Evolutionary conservation across 2,888 invertebrate genomes (phyloP).

Genomic region (Synergus laeviventris): DNA sequence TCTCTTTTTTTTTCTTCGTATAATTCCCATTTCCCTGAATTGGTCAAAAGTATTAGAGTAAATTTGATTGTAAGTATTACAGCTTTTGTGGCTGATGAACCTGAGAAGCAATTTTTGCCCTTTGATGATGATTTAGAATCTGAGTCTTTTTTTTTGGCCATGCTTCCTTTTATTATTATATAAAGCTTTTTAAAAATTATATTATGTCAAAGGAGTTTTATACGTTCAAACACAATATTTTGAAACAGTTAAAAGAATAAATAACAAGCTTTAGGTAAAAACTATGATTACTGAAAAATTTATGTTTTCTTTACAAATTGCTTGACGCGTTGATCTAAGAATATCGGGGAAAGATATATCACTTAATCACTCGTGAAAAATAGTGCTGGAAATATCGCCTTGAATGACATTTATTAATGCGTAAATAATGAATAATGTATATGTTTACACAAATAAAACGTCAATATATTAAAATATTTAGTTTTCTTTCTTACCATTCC

Average conservation of each 20-base stretch:
- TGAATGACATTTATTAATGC: slow-evolving; percentile 45
- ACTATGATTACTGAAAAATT: slow-evolving; percentile 18
- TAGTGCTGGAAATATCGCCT: slow-evolving; percentile 41
- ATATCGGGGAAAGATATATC: slow-evolving; percentile 28
- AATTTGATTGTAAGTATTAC: not conserved
- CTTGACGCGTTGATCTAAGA: slow-evolving; percentile 12
- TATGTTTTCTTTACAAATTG: slow-evolving; percentile 26
- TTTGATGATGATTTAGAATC: not conserved
- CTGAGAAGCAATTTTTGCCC: slow-evolving; percentile 21
- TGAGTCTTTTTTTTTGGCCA: not conserved
- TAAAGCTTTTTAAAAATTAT: slow-evolving; percentile 33
- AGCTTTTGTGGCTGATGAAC: not conserved
- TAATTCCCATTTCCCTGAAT: not conserved
- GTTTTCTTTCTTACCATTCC: not conserved
- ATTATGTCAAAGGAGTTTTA: slow-evolving; percentile 24
- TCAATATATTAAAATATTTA: slow-evolving; percentile 27
- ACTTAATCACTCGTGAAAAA: slow-evolving; percentile 38
- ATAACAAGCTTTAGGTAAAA: not conserved
- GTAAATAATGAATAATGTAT: slow-evolving; percentile 45
- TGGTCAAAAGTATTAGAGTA: slow-evolving; percentile 1
- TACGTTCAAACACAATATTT: slow-evolving; percentile 32
- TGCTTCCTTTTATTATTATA: slow-evolving; percentile 42
- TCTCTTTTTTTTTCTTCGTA: not conserved
- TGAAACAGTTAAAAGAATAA: not conserved
- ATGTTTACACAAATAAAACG: slow-evolving; percentile 46